Evolutionary conservation across 2,888 invertebrate genomes (phyloP).

Genomic region (Tipula vernalis): DNA sequence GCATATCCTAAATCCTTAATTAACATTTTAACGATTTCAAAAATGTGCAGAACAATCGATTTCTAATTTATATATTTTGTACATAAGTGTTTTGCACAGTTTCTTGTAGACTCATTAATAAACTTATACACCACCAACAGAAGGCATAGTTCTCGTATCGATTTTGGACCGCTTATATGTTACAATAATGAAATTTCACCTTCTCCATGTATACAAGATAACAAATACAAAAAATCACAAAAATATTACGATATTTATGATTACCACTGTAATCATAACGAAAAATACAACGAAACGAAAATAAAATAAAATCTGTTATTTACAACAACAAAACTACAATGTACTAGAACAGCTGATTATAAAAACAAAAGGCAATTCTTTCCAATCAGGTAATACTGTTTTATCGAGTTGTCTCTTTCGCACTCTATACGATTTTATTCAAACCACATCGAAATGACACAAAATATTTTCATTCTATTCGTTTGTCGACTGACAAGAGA

Average conservation of each 20-base stretch:
- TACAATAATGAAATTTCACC: no score
- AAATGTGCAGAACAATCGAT: no score
- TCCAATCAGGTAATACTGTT: not conserved
- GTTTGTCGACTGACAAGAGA: slow-evolving; percentile 8
- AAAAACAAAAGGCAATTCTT: slow-evolving; percentile 5
- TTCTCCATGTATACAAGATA: no score
- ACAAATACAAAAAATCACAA: not conserved
- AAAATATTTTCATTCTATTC: slow-evolving; percentile 5
- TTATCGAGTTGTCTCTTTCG: not conserved
- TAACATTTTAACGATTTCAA: no score
- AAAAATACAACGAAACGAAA: not conserved
- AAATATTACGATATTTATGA: not conserved
- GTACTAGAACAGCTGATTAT: slow-evolving; percentile 9
- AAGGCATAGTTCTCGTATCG: no score
- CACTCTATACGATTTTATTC: not conserved
- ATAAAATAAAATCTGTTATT: not conserved
- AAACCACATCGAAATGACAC: not conserved
- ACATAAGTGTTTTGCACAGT: no score
- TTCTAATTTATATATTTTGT: no score
- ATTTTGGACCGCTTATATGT: no score
- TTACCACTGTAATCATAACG: not conserved
- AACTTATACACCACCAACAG: no score
- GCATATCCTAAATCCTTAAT: no score
- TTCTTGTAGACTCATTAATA: no score
- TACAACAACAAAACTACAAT: not conserved